Conservation (phyloP, 2,888 invertebrate species). For the Busseola fusca region DNA sequence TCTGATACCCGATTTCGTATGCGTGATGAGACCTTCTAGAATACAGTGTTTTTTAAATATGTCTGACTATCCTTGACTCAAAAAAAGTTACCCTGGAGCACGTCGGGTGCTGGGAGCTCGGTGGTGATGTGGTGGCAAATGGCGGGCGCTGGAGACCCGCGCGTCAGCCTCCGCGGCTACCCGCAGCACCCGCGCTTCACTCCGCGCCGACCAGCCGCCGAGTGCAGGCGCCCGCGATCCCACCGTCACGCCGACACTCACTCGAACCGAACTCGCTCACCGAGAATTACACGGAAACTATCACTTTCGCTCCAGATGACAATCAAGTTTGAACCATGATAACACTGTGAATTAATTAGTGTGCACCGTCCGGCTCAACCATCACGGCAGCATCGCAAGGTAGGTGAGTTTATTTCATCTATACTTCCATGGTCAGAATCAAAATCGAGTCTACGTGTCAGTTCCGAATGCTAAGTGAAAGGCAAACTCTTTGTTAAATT, state of each 20-base stretch:
- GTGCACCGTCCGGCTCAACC: conserved; percentile 70
- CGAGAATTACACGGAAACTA: conserved; percentile 74
- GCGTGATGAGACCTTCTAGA: not conserved
- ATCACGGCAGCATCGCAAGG: conserved; percentile 74
- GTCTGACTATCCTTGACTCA: not conserved
- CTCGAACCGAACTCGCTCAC: conserved; percentile 63
- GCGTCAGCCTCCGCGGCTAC: conserved; percentile 50
- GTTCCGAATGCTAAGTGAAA: conserved; percentile 86
- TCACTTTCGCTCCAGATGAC: conserved; percentile 77
- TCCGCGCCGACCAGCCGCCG: conserved; percentile 75
- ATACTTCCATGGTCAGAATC: conserved; percentile 70
- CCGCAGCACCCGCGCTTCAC: conserved; percentile 67
- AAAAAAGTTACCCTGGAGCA: conserved; percentile 31
- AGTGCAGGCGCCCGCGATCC: conserved; percentile 74
- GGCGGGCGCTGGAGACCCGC: conserved; percentile 46
- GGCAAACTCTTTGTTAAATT: conserved; percentile 86
- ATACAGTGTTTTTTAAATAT: not conserved
- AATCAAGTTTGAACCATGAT: conserved; percentile 74
- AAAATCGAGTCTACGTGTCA: conserved; percentile 86
- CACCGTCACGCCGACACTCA: conserved; percentile 69
- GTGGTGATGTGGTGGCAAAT: conserved; percentile 23
- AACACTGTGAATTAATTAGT: conserved; percentile 76
- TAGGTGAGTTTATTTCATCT: conserved; percentile 73
- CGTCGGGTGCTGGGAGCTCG: conserved; percentile 2
- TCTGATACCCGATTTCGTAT: not conserved